Percentiles rank a stretch among this genome's conserved stretches.
phyloP scores from a whole-genome alignment of 2,888 invertebrate species.

The Acronicta psi region DNA sequence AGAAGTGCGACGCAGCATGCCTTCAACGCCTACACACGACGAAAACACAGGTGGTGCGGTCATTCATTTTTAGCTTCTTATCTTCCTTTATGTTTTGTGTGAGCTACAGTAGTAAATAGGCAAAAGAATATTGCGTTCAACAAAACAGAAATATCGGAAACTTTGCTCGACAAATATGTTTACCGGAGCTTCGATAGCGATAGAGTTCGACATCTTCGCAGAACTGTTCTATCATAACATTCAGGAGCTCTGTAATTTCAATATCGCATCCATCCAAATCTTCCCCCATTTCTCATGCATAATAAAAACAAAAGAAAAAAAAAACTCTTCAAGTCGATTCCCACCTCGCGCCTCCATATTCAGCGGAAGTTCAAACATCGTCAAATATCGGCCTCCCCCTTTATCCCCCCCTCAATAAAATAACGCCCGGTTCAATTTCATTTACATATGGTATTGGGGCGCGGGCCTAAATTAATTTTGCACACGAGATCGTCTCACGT shows the following conservation, averaged over 20 bases:
- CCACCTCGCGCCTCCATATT: constrained; percentile 55
- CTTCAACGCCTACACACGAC: too few species aligned
- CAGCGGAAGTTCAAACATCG: constrained; percentile 62
- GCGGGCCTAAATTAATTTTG: constrained; percentile 73
- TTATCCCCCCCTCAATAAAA: constrained; percentile 58
- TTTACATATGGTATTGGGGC: constrained; percentile 75
- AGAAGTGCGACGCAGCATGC: too few species aligned
- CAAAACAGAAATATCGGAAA: not conserved
- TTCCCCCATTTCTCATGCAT: constrained; percentile 50
- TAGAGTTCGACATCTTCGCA: constrained; percentile 8
- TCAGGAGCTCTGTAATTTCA: constrained; percentile 40
- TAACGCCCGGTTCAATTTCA: constrained; percentile 72
- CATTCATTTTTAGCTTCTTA: not conserved
- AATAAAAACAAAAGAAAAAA: constrained; percentile 60
- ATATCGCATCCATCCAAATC: constrained; percentile 38
- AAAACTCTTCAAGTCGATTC: constrained; percentile 57
- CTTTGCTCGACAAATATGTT: not conserved
- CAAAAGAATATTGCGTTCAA: not conserved
- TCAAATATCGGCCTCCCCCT: constrained; percentile 54
- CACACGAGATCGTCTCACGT: constrained; percentile 63
- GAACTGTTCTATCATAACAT: constrained; percentile 33
- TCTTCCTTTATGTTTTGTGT: not conserved
- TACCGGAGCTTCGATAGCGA: not conserved
- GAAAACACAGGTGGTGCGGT: too few species aligned
- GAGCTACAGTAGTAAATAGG: not conserved